Evolutionary conservation across 2,888 invertebrate species (phyloP).

Genomic region (Microlaimidae sp.): DNA sequence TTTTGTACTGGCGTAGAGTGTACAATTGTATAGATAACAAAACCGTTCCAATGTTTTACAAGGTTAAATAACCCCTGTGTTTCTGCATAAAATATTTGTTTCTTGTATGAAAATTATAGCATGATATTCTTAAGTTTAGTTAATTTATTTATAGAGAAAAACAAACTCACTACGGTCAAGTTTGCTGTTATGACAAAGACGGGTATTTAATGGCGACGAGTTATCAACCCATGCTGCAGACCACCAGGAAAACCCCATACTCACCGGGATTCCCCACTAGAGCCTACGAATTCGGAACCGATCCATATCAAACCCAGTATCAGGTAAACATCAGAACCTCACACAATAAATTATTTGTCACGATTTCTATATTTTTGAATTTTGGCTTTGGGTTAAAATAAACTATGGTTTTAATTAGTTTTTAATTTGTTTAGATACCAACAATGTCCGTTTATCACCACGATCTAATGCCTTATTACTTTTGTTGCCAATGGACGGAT

Average conservation of each 20-base stretch:
- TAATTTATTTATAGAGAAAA: constrained; percentile 14
- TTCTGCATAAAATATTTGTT: not conserved
- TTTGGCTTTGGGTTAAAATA: not conserved
- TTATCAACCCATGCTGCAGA: constrained; percentile 54
- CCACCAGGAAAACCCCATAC: constrained; percentile 21
- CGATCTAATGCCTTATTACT: constrained; percentile 79
- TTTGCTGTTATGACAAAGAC: constrained; percentile 89
- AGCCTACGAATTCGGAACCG: constrained; percentile 61
- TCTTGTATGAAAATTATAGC: too few species aligned
- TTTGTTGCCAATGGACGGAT: constrained; percentile 83
- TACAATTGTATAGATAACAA: too few species aligned
- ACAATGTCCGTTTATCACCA: constrained; percentile 87
- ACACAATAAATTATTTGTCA: not conserved
- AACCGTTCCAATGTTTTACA: too few species aligned
- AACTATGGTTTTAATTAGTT: too few species aligned
- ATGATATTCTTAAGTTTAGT: not conserved
- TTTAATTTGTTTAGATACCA: constrained; percentile 47
- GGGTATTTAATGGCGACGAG: constrained; percentile 78
- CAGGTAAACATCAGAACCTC: constrained; percentile 57
- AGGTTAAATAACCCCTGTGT: not conserved
- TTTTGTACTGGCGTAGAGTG: too few species aligned
- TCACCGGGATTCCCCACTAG: constrained; percentile 33
- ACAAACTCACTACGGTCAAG: constrained; percentile 52
- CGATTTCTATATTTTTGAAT: not conserved
- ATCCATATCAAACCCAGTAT: constrained; percentile 84